Base-by-base conservation (phyloP, 2,797 vertebrate species). In the Anableps anableps region DNA sequence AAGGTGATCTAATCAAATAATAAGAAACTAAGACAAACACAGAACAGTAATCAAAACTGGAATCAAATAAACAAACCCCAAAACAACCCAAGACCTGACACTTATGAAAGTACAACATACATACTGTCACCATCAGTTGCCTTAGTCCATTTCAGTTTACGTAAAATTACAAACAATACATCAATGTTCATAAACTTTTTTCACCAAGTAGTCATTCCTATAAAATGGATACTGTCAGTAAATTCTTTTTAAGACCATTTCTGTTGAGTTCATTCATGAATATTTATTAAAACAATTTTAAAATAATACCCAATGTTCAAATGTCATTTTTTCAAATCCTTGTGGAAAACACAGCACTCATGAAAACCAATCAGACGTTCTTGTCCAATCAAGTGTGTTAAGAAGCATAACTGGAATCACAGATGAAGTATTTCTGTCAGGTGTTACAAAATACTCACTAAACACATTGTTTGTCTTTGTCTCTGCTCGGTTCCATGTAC, bases 391-490 rank as follows among this genome's bases (percentile, higher is more conserved):
- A 0, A 72, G 45, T 82, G 45, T 84, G 86, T 88, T 86, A 84
- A 85, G 82, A 82, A 77, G 74, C 66, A 73, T 84, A 78, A 91
- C 83, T 87, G 87, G 83, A 85, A 84, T 87, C 83, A 72, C 78
- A 82, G 71, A 79, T 79, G 50, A 80, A 84, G 68, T 50, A 74
- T 51, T 83, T 78, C 85, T 84, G 55, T 13, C 74, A 80, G 75
- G 81, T 48, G 47, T 84, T 74, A 48, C 77, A 38, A 73, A 85
- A 85, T 86, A 83, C 76, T 72, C 70, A 83, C 86, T 83, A 91
- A 88, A 90, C 92, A 86, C 70, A 3, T 17, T 13, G 83, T 91
- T 86, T 87, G 82, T 76, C 83, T 88, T 80, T 29, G 43, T 71
- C 64, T 79, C 64, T 51, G 72, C 78, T 80, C 29, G 0, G 79